Conservation (phyloP, 2,888 invertebrate genomes). For the Endomychus coccineus region DNA sequence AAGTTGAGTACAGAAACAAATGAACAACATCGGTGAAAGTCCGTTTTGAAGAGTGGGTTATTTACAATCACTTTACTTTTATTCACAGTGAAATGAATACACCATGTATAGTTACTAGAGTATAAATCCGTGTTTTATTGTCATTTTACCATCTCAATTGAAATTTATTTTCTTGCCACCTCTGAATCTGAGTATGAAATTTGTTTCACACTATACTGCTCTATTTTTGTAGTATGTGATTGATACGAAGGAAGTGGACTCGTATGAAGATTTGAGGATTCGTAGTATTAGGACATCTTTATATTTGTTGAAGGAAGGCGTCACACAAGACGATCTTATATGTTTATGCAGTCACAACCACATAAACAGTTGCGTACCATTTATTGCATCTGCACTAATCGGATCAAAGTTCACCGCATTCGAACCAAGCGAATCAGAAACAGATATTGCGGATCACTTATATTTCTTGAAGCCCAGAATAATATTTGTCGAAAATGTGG, state of each 20-base stretch:
- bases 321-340: slow-evolving; percentile 43
- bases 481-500: slow-evolving; percentile 30
- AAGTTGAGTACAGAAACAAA: too few species aligned
- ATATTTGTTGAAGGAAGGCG: slow-evolving; percentile 38
- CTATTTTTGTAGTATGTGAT: slow-evolving; percentile 29
- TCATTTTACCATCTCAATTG: too few species aligned
- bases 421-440: slow-evolving; percentile 28
- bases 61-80: too few species aligned
- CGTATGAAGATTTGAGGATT: slow-evolving; percentile 39
- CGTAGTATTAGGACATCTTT: slow-evolving; percentile 44
- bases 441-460: slow-evolving; percentile 29
- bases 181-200: too few species aligned
- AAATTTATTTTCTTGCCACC: too few species aligned
- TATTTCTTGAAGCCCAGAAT: slow-evolving; percentile 31
- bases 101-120: too few species aligned
- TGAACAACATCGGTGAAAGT: too few species aligned
- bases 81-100: too few species aligned
- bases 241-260: slow-evolving; percentile 42
- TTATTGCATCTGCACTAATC: slow-evolving; percentile 45
- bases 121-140: too few species aligned
- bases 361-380: slow-evolving; percentile 42
- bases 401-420: slow-evolving; percentile 36
- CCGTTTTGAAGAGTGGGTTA: too few species aligned
- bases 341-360: slow-evolving; percentile 45
- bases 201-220: too few species aligned